phyloP scores from a whole-genome alignment of 2,797 vertebrate species.

The Brachyalestes nurse region DNA sequence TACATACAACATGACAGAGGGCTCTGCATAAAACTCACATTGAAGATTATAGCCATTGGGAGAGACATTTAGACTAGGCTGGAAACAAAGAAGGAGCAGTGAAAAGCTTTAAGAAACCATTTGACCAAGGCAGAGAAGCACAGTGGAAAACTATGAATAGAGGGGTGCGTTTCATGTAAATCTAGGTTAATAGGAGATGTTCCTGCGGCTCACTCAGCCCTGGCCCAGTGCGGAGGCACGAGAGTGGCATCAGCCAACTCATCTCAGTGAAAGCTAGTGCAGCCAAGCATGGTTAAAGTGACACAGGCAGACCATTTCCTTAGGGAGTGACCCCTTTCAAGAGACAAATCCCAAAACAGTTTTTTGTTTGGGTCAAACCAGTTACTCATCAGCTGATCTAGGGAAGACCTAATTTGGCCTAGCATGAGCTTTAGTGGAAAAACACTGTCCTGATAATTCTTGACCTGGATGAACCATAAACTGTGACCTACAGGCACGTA shows the following conservation, averaged over 20 bases:
- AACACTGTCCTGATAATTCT: neutral
- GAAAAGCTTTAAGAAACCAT: slow-evolving; percentile 23
- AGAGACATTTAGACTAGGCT: slow-evolving; percentile 9
- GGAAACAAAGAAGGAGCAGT: neutral
- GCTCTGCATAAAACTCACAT: slow-evolving; percentile 10
- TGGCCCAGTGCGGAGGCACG: slow-evolving; percentile 43
- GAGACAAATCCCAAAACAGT: slow-evolving; percentile 12
- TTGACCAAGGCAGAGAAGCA: slow-evolving; percentile 10
- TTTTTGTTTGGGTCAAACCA: slow-evolving; percentile 26
- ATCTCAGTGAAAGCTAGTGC: slow-evolving; percentile 55
- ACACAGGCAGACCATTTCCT: slow-evolving; percentile 27
- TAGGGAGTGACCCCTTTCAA: slow-evolving; percentile 32
- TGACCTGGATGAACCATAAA: neutral
- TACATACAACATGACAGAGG: neutral
- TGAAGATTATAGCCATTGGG: slow-evolving; percentile 33
- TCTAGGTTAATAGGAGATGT: slow-evolving; percentile 71
- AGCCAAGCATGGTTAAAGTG: slow-evolving; percentile 56
- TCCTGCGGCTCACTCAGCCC: slow-evolving; percentile 50
- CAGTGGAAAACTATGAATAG: slow-evolving; percentile 44
- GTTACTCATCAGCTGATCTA: slow-evolving; percentile 23
- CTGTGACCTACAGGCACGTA: neutral
- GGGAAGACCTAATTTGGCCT: neutral
- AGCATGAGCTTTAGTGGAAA: neutral
- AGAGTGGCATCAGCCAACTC: slow-evolving; percentile 52
- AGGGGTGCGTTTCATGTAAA: slow-evolving; percentile 51